Conservation (phyloP, 2,888 invertebrate genomes). For the Macroteleia sp. region DNA sequence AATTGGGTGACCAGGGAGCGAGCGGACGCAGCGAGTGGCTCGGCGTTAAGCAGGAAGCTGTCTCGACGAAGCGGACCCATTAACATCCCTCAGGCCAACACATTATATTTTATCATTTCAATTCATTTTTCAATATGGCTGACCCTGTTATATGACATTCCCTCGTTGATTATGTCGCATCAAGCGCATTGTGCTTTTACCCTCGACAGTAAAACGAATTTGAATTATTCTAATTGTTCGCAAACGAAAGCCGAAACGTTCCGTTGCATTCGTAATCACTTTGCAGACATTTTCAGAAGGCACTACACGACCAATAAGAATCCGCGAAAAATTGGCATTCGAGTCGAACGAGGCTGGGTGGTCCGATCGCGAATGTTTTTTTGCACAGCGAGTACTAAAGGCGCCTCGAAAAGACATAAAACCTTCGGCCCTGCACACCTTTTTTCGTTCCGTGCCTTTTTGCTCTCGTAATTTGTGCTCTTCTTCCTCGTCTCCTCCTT, state of each 20-base stretch:
- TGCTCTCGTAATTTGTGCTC: slow-evolving; percentile 53
- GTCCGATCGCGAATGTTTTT: slow-evolving; percentile 62
- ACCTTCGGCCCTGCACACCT: slow-evolving; percentile 71
- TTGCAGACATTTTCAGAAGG: background rate
- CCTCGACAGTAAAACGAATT: slow-evolving; percentile 15
- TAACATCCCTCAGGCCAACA: slow-evolving; percentile 83
- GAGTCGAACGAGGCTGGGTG: slow-evolving; percentile 47
- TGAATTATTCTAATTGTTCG: background rate
- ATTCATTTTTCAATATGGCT: slow-evolving; percentile 81
- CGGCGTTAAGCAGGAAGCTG: slow-evolving; percentile 85
- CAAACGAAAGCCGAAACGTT: background rate
- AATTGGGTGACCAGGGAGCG: slow-evolving; percentile 63
- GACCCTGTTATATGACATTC: slow-evolving; percentile 31
- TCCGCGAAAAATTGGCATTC: slow-evolving; percentile 62
- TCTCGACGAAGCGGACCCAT: slow-evolving; percentile 86
- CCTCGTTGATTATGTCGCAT: slow-evolving; percentile 37
- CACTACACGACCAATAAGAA: slow-evolving; percentile 28
- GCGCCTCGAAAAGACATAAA: slow-evolving; percentile 72
- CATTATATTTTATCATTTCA: slow-evolving; percentile 81
- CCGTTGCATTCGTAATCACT: slow-evolving; percentile 1
- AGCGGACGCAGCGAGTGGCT: slow-evolving; percentile 80
- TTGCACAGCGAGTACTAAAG: slow-evolving; percentile 65
- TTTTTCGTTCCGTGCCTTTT: slow-evolving; percentile 65
- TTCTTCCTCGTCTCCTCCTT: slow-evolving; percentile 59
- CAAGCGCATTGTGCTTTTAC: slow-evolving; percentile 34